Evolutionary conservation across 2,113 vertebrate genomes (phyloP).

Genomic region (Phyllostomus discolor): DNA sequence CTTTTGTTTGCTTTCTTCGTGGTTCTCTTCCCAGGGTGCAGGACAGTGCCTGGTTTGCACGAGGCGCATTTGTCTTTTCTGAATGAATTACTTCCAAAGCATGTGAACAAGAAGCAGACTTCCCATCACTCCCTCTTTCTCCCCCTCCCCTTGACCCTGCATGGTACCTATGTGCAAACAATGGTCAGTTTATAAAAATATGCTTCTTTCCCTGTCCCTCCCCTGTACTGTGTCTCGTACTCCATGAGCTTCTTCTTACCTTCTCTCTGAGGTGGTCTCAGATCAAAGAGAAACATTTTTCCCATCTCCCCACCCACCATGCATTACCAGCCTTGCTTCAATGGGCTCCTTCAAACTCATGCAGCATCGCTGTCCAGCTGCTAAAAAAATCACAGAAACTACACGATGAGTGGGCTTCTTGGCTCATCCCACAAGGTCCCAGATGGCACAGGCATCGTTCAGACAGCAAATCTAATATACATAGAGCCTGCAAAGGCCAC

Average conservation of each 20-base stretch:
- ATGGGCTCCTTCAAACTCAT: not conserved
- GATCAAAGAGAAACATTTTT: not conserved
- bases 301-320: not conserved
- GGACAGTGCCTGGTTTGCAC: not conserved
- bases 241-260: not conserved
- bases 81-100: not conserved
- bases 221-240: not conserved
- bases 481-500: not conserved
- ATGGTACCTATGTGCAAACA: not conserved
- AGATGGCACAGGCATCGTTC: not conserved
- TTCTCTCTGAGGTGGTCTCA: not conserved
- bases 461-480: conserved; percentile 39
- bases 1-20: not conserved
- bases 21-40: not conserved
- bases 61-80: not conserved
- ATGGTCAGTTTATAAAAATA: not conserved
- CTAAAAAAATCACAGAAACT: not conserved
- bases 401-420: not conserved
- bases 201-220: not conserved
- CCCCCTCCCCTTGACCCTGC: not conserved
- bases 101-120: not conserved
- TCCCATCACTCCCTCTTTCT: not conserved
- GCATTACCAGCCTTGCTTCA: not conserved
- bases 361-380: not conserved
- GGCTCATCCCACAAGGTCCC: not conserved